Base-by-base conservation (phyloP, 2,888 invertebrate genomes). In the Hydriomena furcata region DNA sequence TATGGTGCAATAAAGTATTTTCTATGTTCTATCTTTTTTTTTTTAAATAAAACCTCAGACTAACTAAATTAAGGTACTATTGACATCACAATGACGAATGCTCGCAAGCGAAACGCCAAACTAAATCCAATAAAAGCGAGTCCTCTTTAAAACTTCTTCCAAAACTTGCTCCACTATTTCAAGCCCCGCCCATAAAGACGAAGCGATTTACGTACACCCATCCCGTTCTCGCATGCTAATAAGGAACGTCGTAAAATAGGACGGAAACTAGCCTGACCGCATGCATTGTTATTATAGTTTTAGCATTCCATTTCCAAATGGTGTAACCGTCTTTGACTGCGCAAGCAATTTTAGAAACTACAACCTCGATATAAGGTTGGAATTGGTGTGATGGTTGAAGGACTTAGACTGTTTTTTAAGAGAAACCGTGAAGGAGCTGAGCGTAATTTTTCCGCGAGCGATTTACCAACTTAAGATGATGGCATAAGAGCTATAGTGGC, bases 401-500 rank as follows among this genome's bases (percentile, higher is more conserved):
- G 13, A 49, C 43, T 52, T 81, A 57, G 0, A 48, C 51, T 65
- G 32, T 70, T 76, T 56, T 49, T 11, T 12, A 37, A 32, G 40
- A 43, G 7, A 28, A 52, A 12, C 34, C 59, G 65, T 73, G 74
- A 74, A 79, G 79, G 74, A 79, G 76, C 76, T 75, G 76, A 66
- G 79, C 65, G 73, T 74, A 72, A 87, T 88, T 89, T 89, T 89
- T 89, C 82, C 84, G 83, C 89, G 88, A 83, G 85, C 89, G 85
- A 89, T 84, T 86, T 84, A 71, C 80, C 84, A 74, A 77, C 88
- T 78, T 89, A 89, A 82, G 73, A 71, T 81, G 71, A 77, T 66
- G 84, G 69, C 77, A 79, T 89, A 89, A 88, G 88, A 79, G 82
- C 87, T 79, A 89, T 80, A 89, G 88, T 89, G 74, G 85, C 85